Percentiles rank a stretch among this genome's conserved stretches.
These are phyloP conservation scores for Pachydiplax longipennis DNA, from an alignment of 2,888 invertebrate species.

Conservation along the genomic window DNA sequence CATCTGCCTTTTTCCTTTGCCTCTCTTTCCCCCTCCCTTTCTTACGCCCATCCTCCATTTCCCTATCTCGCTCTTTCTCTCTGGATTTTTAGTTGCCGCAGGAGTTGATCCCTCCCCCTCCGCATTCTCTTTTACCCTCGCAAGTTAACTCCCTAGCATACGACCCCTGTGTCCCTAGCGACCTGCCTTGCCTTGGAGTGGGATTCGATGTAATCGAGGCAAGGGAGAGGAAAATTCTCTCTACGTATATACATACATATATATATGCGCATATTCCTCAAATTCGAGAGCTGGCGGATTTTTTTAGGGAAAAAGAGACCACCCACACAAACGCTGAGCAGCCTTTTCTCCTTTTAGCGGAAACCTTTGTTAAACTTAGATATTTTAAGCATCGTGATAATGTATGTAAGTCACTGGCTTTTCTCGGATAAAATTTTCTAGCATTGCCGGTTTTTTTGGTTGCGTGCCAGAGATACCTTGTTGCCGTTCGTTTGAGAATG, in stretches of 20 bases:
- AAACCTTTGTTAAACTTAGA: too few relatives aligned
- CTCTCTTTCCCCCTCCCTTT: neutral
- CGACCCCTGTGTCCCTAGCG: neutral
- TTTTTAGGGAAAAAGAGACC: neutral
- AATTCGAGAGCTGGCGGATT: neutral
- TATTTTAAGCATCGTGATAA: too few relatives aligned
- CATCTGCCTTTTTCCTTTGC: neutral
- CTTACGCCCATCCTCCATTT: neutral
- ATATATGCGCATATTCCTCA: neutral
- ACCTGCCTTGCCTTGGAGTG: neutral
- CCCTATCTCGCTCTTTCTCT: neutral
- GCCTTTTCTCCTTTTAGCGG: neutral
- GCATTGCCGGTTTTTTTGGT: too few relatives aligned
- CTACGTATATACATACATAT: neutral
- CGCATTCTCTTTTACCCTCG: neutral
- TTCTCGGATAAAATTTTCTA: too few relatives aligned
- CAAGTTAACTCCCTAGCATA: neutral
- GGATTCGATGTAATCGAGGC: neutral
- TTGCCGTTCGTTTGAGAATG: too few relatives aligned
- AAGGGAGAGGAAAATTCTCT: conserved; percentile 8
- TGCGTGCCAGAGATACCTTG: too few relatives aligned
- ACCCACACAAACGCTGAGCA: neutral
- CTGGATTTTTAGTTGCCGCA: neutral
- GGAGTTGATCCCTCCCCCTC: neutral
- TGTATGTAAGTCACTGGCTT: too few relatives aligned